These are phyloP conservation scores for Diorhabda sublineata DNA, from an alignment of 1,140 invertebrate species.

Conservation along the genomic window DNA sequence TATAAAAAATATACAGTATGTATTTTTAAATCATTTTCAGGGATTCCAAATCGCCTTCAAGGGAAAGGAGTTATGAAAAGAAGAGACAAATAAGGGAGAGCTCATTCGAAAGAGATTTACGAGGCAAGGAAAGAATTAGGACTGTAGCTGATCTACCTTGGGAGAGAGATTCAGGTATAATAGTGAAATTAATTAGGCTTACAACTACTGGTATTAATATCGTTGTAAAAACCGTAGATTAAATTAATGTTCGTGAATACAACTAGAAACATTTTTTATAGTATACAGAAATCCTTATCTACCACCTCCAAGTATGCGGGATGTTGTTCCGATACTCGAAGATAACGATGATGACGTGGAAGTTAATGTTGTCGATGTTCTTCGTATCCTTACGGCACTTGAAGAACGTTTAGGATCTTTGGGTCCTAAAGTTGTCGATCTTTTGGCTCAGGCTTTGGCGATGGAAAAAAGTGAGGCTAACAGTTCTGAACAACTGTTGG, in stretches of 20 bases:
- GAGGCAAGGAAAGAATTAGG: constrained; percentile 29
- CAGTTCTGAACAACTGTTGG: constrained; percentile 67
- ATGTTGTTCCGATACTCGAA: constrained; percentile 23
- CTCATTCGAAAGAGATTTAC: constrained; percentile 27
- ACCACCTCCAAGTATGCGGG: constrained; percentile 29
- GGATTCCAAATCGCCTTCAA: constrained; percentile 6
- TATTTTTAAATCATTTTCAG: too few species aligned
- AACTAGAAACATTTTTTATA: constrained; percentile 3
- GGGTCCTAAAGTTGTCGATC: constrained; percentile 69
- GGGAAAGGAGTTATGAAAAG: constrained; percentile 27
- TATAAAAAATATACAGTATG: too few species aligned
- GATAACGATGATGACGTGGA: constrained; percentile 44
- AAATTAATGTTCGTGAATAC: not conserved
- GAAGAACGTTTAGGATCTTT: constrained; percentile 76
- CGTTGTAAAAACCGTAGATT: too few species aligned
- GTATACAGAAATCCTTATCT: not conserved
- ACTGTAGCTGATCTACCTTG: constrained; percentile 32
- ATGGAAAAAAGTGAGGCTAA: constrained; percentile 72
- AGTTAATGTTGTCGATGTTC: constrained; percentile 62
- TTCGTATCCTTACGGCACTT: constrained; percentile 70
- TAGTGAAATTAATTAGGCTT: not conserved
- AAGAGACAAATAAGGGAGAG: constrained; percentile 20
- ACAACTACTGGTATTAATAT: too few species aligned
- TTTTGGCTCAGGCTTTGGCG: constrained; percentile 68
- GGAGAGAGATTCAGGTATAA: constrained; percentile 27